phyloP scores from a whole-genome alignment of 2,113 vertebrate species.

The Aegithalos caudatus region DNA sequence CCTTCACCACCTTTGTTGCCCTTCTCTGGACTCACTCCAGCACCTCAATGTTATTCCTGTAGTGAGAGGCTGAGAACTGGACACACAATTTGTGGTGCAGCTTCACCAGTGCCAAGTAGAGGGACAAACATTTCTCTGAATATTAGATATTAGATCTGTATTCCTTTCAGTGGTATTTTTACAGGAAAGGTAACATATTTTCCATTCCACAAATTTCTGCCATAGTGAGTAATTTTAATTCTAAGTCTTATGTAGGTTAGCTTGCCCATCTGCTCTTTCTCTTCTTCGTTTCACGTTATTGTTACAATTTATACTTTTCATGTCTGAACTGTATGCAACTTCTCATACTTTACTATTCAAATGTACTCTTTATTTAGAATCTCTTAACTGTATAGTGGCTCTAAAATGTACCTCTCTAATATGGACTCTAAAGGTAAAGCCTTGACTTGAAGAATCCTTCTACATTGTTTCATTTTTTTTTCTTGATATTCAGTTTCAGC shows the following conservation, averaged over 20 bases:
- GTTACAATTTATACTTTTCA: neutral
- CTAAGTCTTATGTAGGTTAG: neutral
- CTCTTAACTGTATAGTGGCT: neutral
- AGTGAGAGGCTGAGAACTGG: neutral
- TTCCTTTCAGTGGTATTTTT: neutral
- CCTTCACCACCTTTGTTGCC: neutral
- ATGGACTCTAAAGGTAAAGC: neutral
- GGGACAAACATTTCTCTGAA: neutral
- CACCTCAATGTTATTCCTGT: neutral
- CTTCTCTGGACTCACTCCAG: neutral
- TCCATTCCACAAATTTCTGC: neutral
- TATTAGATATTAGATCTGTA: neutral
- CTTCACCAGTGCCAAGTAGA: neutral
- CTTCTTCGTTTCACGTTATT: neutral
- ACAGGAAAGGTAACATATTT: neutral
- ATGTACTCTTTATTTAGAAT: neutral
- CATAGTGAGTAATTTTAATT: neutral
- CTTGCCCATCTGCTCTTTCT: neutral
- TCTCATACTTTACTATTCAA: neutral
- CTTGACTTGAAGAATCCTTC: neutral
- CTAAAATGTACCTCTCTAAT: neutral
- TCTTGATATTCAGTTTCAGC: fast-evolving
- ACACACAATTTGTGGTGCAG: neutral
- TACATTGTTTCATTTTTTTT: neutral
- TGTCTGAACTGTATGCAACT: neutral